Percentiles rank a stretch among this genome's conserved stretches.
Conservation (phyloP, 1,140 invertebrate species). For the Coelopa frigida region DNA sequence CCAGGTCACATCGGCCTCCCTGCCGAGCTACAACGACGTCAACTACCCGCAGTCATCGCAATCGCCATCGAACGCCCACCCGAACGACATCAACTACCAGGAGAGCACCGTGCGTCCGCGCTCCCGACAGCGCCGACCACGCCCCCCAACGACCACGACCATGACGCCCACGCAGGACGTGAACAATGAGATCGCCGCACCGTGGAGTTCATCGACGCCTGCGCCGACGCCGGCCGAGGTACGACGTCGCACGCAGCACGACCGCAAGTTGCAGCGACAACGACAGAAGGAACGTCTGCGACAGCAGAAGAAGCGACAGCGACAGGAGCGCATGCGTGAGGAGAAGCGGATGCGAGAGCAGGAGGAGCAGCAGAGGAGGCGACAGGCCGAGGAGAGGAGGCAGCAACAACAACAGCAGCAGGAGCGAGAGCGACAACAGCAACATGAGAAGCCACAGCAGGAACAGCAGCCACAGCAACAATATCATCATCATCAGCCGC, state of each 20-base stretch:
- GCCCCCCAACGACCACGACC: too few species aligned
- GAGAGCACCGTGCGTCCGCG: constrained; percentile 2
- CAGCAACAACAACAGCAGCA: constrained; percentile 8
- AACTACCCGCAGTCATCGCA: constrained; percentile 18
- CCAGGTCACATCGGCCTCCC: background rate
- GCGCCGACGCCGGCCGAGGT: background rate
- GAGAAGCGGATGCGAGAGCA: constrained; percentile 20
- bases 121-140: too few species aligned
- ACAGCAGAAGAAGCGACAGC: constrained; percentile 22
- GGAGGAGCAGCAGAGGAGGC: constrained; percentile 2
- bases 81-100: constrained; percentile 18
- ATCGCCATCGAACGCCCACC: constrained; percentile 3
- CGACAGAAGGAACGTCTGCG: constrained; percentile 28
- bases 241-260: constrained; percentile 15
- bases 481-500: background rate
- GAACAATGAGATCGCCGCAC: constrained; percentile 23
- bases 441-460: constrained; percentile 15
- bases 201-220: background rate
- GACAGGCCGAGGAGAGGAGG: constrained; percentile 13
- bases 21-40: constrained; percentile 23
- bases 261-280: constrained; percentile 33
- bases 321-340: constrained; percentile 21
- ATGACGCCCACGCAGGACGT: too few species aligned
- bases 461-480: background rate
- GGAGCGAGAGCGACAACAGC: constrained; percentile 7